Evolutionary conservation across 2,113 vertebrate species (phyloP).

Genomic region (Stictonetta naevosa): DNA sequence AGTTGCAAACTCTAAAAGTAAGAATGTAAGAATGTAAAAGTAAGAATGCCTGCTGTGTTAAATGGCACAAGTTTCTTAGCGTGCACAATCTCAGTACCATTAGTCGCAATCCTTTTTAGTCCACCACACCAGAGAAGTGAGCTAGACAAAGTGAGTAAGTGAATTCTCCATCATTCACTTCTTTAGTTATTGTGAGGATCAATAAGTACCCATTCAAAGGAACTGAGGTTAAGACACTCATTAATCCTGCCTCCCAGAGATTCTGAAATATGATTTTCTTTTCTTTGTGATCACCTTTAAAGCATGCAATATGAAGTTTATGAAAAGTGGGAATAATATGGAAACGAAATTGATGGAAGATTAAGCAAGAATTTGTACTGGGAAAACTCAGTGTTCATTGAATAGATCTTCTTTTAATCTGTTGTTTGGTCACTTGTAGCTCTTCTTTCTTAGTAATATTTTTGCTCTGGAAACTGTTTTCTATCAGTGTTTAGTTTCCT

Average conservation of each 20-base stretch:
- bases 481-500: neutral
- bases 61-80: conserved; percentile 25
- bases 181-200: conserved; percentile 64
- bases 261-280: conserved; percentile 67
- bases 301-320: neutral
- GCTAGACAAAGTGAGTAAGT: conserved; percentile 52
- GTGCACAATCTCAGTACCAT: conserved; percentile 13
- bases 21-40: neutral
- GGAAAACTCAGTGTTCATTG: neutral
- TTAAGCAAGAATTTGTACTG: neutral
- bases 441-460: neutral
- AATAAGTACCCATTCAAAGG: conserved; percentile 66
- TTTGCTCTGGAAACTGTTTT: neutral
- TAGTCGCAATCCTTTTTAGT: conserved; percentile 56
- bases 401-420: neutral
- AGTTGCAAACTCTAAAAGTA: conserved; percentile 25
- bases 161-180: conserved; percentile 59
- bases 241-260: conserved; percentile 54
- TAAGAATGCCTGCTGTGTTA: conserved; percentile 3
- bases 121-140: conserved; percentile 58
- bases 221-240: conserved; percentile 42
- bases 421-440: neutral
- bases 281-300: conserved; percentile 34
- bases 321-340: neutral
- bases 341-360: neutral